Base-by-base conservation (phyloP, 1,140 invertebrate genomes). In the Euschistus heros region DNA sequence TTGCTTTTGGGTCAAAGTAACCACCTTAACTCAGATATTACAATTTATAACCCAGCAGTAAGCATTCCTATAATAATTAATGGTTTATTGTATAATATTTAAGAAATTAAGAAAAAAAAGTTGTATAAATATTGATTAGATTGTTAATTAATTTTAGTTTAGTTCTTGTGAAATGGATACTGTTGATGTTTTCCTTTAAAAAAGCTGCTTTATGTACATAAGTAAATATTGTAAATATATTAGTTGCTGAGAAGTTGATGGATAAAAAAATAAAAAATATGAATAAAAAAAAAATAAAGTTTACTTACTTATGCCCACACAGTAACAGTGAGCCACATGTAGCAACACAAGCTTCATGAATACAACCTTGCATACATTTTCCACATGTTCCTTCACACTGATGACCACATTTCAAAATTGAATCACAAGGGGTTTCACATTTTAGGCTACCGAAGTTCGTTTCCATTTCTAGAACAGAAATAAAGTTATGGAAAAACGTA, bases 341-440 rank as follows among this genome's bases (percentile, higher is more conserved):
- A 63, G 80, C 74, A 57, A 72, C 68, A 70, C 82, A 84, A 18
- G 60, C 68, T 33, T 65, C 42, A 72, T 84, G 82, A 37, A 83
- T 70, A 52, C 80, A 71, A n/a, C 81, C 80, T 68, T 77, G 74
- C 26, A 73, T 72, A 70, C 82, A 83, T 26, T 89, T 86, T 15
- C 84, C 84, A 75, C 87, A 88, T 61, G 85, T 79, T 26, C 85
- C 85, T 70, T 81, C 76, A 73, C 85, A 87, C 3, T 68, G 64
- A 74, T 87, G 84, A 0, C 76, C 75, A 75, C 85, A 87, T 17
- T 69, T 65, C 27, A 83, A 73, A 33, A 37, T 66, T 63, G 72
- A 73, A 1, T 60, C 6, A 65, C 84, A 86, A 2, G 26, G 18
- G 8, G 20, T 22, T 57, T 22, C 54, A 57, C 54, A 57, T 3